Conservation (phyloP, 2,797 vertebrate species). For the Bradypodion ventrale region DNA sequence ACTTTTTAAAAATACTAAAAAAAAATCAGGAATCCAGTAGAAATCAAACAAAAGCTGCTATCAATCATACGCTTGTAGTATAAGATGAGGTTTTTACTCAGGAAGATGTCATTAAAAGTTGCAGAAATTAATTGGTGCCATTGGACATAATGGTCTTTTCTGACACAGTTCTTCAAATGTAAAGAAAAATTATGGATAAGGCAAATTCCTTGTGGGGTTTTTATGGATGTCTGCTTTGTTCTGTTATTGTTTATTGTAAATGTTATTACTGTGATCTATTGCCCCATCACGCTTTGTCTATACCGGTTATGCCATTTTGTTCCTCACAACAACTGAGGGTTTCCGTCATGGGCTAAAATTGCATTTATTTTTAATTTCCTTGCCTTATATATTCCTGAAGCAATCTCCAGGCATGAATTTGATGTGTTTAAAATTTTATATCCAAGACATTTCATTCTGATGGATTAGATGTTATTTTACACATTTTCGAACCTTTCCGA, state of each 20-base stretch:
- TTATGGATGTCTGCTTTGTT: constrained; percentile 80
- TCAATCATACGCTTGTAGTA: constrained; percentile 75
- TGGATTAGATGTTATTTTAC: constrained; percentile 67
- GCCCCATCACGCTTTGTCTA: constrained; percentile 75
- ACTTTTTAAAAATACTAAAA: constrained; percentile 84
- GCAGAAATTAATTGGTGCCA: constrained; percentile 85
- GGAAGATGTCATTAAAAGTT: constrained; percentile 85
- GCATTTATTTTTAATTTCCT: constrained; percentile 70
- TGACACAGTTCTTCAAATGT: constrained; percentile 82
- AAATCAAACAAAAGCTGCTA: constrained; percentile 80
- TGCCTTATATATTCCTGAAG: constrained; percentile 63
- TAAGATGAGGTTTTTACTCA: constrained; percentile 81
- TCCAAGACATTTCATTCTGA: constrained; percentile 65
- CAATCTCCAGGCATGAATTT: constrained; percentile 73
- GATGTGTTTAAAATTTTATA: constrained; percentile 79
- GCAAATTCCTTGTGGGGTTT: constrained; percentile 81
- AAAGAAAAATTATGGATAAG: constrained; percentile 84
- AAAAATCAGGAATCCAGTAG: constrained; percentile 81
- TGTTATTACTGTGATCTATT: constrained; percentile 84
- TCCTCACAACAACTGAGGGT: constrained; percentile 69
- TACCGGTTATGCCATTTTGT: constrained; percentile 66
- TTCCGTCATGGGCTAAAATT: constrained; percentile 67
- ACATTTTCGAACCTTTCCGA: constrained; percentile 26
- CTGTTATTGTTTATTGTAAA: constrained; percentile 85
- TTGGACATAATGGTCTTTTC: constrained; percentile 81